Percentiles rank a stretch among this genome's conserved stretches.
Conservation (phyloP, 2,888 invertebrate species). For the Tolmerus cingulatus region DNA sequence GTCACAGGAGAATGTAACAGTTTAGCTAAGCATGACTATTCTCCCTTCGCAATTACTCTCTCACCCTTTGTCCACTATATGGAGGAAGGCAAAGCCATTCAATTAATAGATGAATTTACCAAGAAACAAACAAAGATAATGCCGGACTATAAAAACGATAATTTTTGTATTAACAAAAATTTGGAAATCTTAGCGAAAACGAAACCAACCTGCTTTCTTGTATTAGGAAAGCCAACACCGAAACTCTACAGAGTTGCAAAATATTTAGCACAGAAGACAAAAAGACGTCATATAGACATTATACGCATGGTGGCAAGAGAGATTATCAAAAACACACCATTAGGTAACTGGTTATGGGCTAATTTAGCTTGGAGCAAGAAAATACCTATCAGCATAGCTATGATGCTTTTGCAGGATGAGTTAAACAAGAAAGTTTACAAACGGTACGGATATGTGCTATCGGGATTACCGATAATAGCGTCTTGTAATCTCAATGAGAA, state of each 20-base stretch:
- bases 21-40: neutral
- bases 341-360: conserved; percentile 69
- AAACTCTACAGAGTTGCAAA: conserved; percentile 67
- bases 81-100: conserved; percentile 28
- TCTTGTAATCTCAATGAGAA: conserved; percentile 49
- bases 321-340: conserved; percentile 66
- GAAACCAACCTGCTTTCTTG: conserved; percentile 66
- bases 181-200: neutral
- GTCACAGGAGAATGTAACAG: neutral
- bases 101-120: conserved; percentile 22
- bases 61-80: conserved; percentile 46
- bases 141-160: neutral
- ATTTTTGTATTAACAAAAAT: conserved; percentile 35
- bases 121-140: neutral
- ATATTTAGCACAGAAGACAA: conserved; percentile 67
- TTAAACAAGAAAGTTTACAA: conserved; percentile 65
- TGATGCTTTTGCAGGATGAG: conserved; percentile 66
- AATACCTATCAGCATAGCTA: conserved; percentile 65
- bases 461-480: conserved; percentile 72
- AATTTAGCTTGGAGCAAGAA: conserved; percentile 67
- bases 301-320: conserved; percentile 67
- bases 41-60: conserved; percentile 39
- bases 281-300: conserved; percentile 69
- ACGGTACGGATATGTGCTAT: conserved; percentile 72
- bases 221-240: conserved; percentile 69